A percentile compares a stretch with the other conserved stretches of the same genome.
Conservation (phyloP, 2,888 invertebrate genomes). For the Apodemia duryi region DNA sequence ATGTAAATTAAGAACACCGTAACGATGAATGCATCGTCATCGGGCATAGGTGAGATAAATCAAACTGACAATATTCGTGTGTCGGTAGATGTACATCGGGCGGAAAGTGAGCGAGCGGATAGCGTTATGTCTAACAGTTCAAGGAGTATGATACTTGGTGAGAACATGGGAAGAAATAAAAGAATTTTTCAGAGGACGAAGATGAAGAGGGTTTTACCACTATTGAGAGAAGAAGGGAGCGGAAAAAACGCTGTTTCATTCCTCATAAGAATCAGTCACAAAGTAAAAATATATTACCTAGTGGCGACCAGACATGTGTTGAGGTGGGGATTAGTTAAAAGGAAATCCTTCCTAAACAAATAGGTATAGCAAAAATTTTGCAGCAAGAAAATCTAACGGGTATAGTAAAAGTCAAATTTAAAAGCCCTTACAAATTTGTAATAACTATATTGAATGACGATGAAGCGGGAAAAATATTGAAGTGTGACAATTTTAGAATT, state of each 20-base stretch:
- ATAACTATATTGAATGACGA: not conserved
- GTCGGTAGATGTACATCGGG: conserved; percentile 8
- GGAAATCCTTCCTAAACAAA: no score
- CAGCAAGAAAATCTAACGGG: not conserved
- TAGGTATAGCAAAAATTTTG: no score
- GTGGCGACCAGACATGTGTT: not conserved
- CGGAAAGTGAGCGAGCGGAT: not conserved
- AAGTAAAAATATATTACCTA: not conserved
- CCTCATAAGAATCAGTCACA: not conserved
- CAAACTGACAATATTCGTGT: conserved; percentile 4
- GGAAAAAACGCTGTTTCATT: not conserved
- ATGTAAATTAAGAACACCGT: no score
- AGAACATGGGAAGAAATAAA: not conserved
- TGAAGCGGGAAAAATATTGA: not conserved
- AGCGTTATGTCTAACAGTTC: not conserved
- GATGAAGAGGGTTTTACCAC: not conserved
- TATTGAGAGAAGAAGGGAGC: not conserved
- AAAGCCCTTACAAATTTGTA: not conserved
- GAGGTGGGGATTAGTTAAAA: not conserved
- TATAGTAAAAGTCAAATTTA: not conserved
- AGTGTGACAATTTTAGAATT: not conserved
- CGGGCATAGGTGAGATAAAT: no score
- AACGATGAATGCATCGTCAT: no score
- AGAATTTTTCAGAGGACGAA: not conserved
- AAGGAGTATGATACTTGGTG: not conserved